Evolutionary conservation across 2,888 invertebrate species (phyloP).

Genomic region (Acleris holmiana): DNA sequence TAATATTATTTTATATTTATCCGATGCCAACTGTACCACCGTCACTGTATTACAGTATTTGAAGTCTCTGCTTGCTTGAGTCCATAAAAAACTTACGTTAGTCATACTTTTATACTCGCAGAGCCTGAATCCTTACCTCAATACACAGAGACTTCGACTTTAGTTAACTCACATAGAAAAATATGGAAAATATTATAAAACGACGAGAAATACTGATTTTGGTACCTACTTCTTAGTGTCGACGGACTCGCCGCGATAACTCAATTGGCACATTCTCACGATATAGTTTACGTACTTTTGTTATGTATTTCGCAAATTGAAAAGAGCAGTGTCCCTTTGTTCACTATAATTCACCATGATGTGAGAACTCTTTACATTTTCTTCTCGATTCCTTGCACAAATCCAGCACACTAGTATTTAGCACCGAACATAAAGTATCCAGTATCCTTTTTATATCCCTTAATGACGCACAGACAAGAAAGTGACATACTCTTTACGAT

Average conservation of each 20-base stretch:
- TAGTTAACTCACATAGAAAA: conserved; percentile 6
- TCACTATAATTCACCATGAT: not conserved
- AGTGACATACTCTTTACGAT: no score
- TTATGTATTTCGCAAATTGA: conserved; percentile 25
- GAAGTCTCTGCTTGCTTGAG: conserved; percentile 21
- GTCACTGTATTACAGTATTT: conserved; percentile 15
- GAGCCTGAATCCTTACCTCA: not conserved
- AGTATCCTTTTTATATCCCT: no score
- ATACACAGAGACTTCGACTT: conserved; percentile 13
- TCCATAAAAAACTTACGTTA: conserved; percentile 34
- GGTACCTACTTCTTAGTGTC: conserved; percentile 4
- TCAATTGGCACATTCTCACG: conserved; percentile 24
- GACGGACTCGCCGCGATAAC: conserved; percentile 5
- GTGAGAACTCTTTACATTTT: not conserved
- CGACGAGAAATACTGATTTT: conserved; percentile 1
- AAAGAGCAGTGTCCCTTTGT: not conserved
- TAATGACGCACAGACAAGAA: no score
- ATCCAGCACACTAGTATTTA: no score
- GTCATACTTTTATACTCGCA: conserved; percentile 8
- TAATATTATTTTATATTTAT: no score
- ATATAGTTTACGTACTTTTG: conserved; percentile 8
- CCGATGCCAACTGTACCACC: not conserved
- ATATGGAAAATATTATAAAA: conserved; percentile 7
- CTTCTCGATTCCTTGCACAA: no score
- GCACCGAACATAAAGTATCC: no score